These are phyloP conservation scores for Heterodera carotae DNA, from an alignment of 1,140 invertebrate species.

Conservation along the genomic window DNA sequence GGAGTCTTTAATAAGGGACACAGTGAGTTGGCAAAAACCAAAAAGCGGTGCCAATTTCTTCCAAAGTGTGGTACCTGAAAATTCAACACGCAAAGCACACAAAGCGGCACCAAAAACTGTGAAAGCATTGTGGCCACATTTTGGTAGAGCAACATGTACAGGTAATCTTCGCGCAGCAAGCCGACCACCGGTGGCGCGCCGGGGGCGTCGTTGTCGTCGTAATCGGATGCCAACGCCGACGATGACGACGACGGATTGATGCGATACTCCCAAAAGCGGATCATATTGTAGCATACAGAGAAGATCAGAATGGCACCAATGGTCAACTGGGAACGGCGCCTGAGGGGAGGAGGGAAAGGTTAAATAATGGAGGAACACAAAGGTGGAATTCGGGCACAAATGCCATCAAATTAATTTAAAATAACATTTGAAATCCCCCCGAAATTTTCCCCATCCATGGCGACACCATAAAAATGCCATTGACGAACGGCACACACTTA, in stretches of 20 bases:
- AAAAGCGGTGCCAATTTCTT: too few species aligned
- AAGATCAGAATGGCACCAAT: slow-evolving; percentile 56
- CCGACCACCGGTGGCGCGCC: slow-evolving; percentile 4
- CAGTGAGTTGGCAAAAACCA: too few species aligned
- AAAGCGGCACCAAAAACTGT: slow-evolving; percentile 60
- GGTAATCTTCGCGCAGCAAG: slow-evolving; percentile 39
- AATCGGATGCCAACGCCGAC: too few species aligned
- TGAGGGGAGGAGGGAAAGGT: slow-evolving; percentile 18
- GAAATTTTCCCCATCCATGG: too few species aligned
- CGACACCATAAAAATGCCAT: too few species aligned
- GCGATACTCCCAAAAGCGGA: slow-evolving; percentile 64
- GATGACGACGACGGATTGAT: slow-evolving; percentile 28
- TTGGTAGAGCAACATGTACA: slow-evolving; percentile 59
- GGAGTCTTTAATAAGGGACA: too few species aligned
- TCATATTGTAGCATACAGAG: slow-evolving; percentile 60
- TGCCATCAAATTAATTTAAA: too few species aligned
- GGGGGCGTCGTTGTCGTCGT: not conserved
- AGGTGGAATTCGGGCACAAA: not conserved
- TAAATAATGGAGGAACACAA: not conserved
- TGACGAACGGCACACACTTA: too few species aligned
- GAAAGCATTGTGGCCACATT: slow-evolving; percentile 58
- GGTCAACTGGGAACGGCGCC: slow-evolving; percentile 55
- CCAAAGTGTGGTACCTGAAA: too few species aligned
- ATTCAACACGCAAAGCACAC: slow-evolving; percentile 58
- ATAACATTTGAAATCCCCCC: too few species aligned